These are phyloP conservation scores for Drosophila pachea DNA, from an alignment of 1,140 invertebrate species.

Conservation along the genomic window DNA sequence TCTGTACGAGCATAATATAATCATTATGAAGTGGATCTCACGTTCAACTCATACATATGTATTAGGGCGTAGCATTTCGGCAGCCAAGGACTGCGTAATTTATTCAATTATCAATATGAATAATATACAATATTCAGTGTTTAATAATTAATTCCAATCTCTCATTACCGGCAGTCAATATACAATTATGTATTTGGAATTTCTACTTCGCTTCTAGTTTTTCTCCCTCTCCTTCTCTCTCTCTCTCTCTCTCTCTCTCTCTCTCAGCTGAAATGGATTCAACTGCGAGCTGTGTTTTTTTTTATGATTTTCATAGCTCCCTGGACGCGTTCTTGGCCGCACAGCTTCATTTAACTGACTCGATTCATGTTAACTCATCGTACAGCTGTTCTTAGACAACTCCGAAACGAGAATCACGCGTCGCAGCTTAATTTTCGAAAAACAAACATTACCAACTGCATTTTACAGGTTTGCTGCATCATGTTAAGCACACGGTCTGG, in stretches of 20 bases:
- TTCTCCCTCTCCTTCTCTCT: not conserved
- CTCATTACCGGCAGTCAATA: too few relatives aligned
- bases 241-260: not conserved
- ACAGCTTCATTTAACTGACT: conserved; percentile 65
- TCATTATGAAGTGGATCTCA: too few relatives aligned
- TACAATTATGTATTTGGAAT: too few relatives aligned
- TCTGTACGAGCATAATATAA: too few relatives aligned
- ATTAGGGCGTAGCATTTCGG: too few relatives aligned
- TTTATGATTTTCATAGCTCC: conserved; percentile 18
- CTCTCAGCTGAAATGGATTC: not conserved
- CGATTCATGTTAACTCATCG: conserved; percentile 60
- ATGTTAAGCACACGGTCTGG: conserved; percentile 20
- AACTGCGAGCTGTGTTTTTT: conserved; percentile 16
- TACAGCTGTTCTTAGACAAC: conserved; percentile 55
- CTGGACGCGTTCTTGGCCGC: conserved; percentile 14
- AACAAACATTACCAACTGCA: conserved; percentile 41
- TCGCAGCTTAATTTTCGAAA: conserved; percentile 26
- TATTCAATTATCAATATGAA: too few relatives aligned
- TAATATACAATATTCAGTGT: too few relatives aligned
- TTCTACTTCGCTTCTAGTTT: too few relatives aligned
- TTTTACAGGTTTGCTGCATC: conserved; percentile 64
- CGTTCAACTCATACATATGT: too few relatives aligned
- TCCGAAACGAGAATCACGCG: conserved; percentile 29
- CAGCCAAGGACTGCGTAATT: too few relatives aligned
- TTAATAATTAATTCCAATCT: too few relatives aligned